Conservation (phyloP, 2,113 vertebrate genomes). For the Xenopus borealis region DNA sequence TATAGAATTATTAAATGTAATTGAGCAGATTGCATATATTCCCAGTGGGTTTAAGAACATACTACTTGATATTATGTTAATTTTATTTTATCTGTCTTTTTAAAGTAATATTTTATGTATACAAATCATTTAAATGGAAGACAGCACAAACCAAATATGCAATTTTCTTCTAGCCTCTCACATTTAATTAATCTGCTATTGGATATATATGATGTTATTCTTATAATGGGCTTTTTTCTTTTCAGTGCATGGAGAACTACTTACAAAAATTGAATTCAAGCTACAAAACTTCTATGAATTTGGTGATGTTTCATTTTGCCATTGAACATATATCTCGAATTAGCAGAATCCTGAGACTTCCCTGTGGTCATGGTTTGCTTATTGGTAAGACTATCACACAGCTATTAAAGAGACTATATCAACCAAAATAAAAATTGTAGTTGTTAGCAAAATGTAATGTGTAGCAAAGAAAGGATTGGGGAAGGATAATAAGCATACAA, state of each 20-base stretch:
- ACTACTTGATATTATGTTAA: neutral
- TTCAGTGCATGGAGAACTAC: constrained; percentile 41
- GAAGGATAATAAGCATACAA: too few relatives aligned
- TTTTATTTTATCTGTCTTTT: neutral
- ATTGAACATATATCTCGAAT: constrained; percentile 48
- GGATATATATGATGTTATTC: neutral
- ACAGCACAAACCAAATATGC: neutral
- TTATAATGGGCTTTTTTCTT: neutral
- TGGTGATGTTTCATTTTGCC: constrained; percentile 49
- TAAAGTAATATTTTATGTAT: neutral
- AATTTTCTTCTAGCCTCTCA: neutral
- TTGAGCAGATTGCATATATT: neutral
- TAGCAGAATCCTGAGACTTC: constrained; percentile 40
- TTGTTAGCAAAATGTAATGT: too few relatives aligned
- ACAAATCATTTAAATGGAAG: neutral
- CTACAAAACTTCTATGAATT: constrained; percentile 48
- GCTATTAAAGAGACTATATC: too few relatives aligned
- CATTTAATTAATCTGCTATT: too few relatives aligned
- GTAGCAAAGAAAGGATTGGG: too few relatives aligned
- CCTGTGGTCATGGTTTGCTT: constrained; percentile 44
- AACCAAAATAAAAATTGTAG: too few relatives aligned
- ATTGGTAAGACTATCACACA: constrained; percentile 36
- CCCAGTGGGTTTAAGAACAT: neutral
- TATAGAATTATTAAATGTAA: neutral
- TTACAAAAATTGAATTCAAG: constrained; percentile 40